A percentile compares a stretch with the other conserved stretches of the same genome.
phyloP scores from a whole-genome alignment of 2,888 invertebrate species.

The Bugula neritina region DNA sequence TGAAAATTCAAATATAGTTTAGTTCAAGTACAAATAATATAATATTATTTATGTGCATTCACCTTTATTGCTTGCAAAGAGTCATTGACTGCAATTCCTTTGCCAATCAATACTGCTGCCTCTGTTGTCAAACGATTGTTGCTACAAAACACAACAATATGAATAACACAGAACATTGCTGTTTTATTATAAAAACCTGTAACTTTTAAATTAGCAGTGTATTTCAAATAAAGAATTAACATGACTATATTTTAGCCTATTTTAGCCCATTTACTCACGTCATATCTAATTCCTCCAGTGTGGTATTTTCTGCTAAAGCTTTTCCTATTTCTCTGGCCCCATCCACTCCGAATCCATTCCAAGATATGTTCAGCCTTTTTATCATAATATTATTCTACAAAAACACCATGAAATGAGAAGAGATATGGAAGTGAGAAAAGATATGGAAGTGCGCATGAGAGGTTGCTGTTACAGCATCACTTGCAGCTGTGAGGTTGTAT shows the following conservation, averaged over 20 bases:
- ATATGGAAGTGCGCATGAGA: no score
- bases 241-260: neutral
- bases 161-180: neutral
- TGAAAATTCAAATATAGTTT: no score
- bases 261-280: slow-evolving; percentile 38
- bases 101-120: slow-evolving; percentile 49
- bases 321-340: slow-evolving; percentile 48
- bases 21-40: no score
- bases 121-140: slow-evolving; percentile 52
- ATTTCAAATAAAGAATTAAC: no score
- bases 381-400: slow-evolving; percentile 48
- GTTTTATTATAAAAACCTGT: neutral
- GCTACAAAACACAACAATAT: slow-evolving; percentile 35
- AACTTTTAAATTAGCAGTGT: neutral
- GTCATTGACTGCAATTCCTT: slow-evolving; percentile 48
- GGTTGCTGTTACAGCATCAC: no score
- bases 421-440: no score
- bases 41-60: neutral
- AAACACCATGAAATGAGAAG: no score
- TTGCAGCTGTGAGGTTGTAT: no score
- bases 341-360: slow-evolving; percentile 53
- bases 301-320: slow-evolving; percentile 47
- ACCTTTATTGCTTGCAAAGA: slow-evolving; percentile 47
- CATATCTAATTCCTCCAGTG: slow-evolving; percentile 47
- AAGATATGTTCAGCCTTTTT: slow-evolving; percentile 47